Evolutionary conservation across 2,113 vertebrate species (phyloP).

Genomic region (Chaetops frenatus): DNA sequence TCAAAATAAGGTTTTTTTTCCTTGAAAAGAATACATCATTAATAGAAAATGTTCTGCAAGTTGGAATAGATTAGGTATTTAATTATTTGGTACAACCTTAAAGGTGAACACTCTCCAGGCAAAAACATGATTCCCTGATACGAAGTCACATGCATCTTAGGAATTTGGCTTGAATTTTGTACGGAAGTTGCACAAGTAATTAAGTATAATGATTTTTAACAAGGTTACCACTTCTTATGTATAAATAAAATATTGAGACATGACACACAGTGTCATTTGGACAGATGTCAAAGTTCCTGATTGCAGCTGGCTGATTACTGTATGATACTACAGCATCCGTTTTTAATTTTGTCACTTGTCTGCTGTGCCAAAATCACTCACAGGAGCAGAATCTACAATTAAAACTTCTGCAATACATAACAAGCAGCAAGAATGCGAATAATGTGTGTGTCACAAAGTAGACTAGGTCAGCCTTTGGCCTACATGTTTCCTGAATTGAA

Average conservation of each 20-base stretch:
- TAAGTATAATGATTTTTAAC: not conserved
- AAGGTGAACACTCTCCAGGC: not conserved
- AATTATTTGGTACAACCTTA: not conserved
- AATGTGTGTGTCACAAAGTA: rapidly evolving
- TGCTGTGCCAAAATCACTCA: not conserved
- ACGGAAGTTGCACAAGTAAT: not conserved
- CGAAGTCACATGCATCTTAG: not conserved
- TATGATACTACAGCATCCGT: not conserved
- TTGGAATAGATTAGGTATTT: not conserved
- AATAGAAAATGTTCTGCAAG: not conserved
- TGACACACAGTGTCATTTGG: not conserved
- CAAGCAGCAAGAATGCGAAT: not conserved
- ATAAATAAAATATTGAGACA: not conserved
- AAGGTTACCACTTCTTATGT: not conserved
- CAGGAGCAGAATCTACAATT: not conserved
- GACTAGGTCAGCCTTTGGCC: not conserved
- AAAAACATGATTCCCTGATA: not conserved
- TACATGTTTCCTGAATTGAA: not conserved
- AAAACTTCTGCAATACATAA: not conserved
- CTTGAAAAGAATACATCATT: not conserved
- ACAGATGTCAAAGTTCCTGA: not conserved
- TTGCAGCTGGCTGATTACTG: not conserved
- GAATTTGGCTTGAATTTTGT: not conserved
- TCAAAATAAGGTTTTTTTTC: not conserved
- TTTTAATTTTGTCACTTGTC: not conserved